Evolutionary conservation across 2,888 invertebrate species (phyloP).

Genomic region (Yponomeuta plumbellus): DNA sequence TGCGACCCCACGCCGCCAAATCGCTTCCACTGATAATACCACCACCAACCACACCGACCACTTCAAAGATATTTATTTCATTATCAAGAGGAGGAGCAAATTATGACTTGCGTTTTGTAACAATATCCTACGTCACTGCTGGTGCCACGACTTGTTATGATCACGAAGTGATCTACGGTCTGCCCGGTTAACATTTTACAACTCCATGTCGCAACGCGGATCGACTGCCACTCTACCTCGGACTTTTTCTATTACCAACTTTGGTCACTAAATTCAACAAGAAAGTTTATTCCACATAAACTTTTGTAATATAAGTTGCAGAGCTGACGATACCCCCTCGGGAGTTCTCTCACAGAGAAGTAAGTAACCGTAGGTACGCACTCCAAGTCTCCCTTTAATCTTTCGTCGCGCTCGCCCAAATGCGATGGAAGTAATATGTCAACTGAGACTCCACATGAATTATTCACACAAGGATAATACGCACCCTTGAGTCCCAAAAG

Average conservation of each 20-base stretch:
- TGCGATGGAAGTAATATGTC: conserved; percentile 48
- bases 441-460: conserved; percentile 51
- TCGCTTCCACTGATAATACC: conserved; percentile 15
- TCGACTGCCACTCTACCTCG: background rate
- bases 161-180: background rate
- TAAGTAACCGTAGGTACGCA: background rate
- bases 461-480: conserved; percentile 43
- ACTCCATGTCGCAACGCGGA: background rate
- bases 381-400: conserved; percentile 11
- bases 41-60: conserved; percentile 2
- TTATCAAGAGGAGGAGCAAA: conserved; percentile 11
- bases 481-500: conserved; percentile 35
- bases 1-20: conserved; percentile 6
- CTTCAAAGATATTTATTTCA: conserved; percentile 10
- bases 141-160: background rate
- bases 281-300: background rate
- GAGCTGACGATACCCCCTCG: background rate
- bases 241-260: conserved; percentile 4
- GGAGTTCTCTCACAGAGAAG: background rate
- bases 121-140: background rate
- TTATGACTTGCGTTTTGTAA: conserved; percentile 14
- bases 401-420: conserved; percentile 31
- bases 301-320: conserved; percentile 8
- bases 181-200: background rate
- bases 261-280: background rate